Percentiles rank a stretch among this genome's conserved stretches.
These are phyloP conservation scores for Leptinotarsa juncta DNA, from an alignment of 2,888 invertebrate species.

Conservation along the genomic window DNA sequence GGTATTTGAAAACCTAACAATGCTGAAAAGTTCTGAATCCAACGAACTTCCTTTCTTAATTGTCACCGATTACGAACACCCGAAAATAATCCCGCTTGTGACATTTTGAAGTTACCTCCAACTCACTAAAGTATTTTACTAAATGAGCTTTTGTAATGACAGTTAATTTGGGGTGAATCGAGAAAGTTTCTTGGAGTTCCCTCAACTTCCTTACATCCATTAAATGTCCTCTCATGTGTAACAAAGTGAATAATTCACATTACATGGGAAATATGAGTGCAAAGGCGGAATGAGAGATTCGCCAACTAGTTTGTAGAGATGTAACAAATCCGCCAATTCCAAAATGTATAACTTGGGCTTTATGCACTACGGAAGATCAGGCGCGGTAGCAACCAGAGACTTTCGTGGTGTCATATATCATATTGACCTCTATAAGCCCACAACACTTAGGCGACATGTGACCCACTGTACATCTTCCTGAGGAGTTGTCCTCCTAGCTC, in stretches of 20 bases:
- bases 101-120: conserved; percentile 49
- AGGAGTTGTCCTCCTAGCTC: too few species aligned
- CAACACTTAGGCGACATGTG: too few species aligned
- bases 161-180: conserved; percentile 48
- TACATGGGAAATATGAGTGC: conserved; percentile 19
- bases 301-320: background rate
- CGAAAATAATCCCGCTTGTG: conserved; percentile 47
- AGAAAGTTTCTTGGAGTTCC: conserved; percentile 27
- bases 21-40: background rate
- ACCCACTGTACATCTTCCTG: too few species aligned
- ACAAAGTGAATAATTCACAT: conserved; percentile 23
- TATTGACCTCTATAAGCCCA: too few species aligned
- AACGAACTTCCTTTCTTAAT: conserved; percentile 31
- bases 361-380: too few species aligned
- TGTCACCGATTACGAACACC: conserved; percentile 45
- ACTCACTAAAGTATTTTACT: conserved; percentile 46
- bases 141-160: conserved; percentile 50
- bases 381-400: too few species aligned
- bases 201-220: conserved; percentile 36
- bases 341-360: background rate
- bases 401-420: too few species aligned
- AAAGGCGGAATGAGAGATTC: conserved; percentile 5
- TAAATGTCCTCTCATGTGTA: conserved; percentile 36
- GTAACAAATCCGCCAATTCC: background rate
- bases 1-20: background rate